A percentile compares a stretch with the other conserved stretches of the same genome.
phyloP scores from a whole-genome alignment of 2,888 invertebrate species.

The Cephus sareptanus region DNA sequence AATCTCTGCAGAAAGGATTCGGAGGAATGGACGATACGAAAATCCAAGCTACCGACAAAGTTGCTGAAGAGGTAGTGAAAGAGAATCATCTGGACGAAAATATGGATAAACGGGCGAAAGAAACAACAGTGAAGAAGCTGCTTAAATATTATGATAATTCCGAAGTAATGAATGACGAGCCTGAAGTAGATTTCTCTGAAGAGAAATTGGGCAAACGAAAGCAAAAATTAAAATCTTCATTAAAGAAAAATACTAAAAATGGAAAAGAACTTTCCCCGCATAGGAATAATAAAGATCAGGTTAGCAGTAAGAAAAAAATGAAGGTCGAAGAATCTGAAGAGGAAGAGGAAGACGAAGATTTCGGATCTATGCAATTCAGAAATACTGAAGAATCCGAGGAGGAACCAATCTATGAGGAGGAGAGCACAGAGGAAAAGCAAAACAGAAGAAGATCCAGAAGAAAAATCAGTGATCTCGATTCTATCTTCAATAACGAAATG shows the following conservation, averaged over 20 bases:
- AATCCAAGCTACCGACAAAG: constrained; percentile 14
- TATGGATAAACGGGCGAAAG: constrained; percentile 25
- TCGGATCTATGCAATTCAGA: constrained; percentile 19
- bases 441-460: constrained; percentile 25
- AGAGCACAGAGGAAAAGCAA: constrained; percentile 19
- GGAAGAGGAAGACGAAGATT: constrained; percentile 9
- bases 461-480: constrained; percentile 14
- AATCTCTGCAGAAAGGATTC: constrained; percentile 21
- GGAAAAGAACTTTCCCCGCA: background rate
- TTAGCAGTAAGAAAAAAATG: background rate
- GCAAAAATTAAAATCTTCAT: background rate
- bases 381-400: constrained; percentile 18
- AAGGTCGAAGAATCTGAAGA: constrained; percentile 8
- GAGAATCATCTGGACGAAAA: constrained; percentile 16
- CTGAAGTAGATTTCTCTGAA: background rate
- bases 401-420: constrained; percentile 7
- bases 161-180: background rate
- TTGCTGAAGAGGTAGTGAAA: constrained; percentile 15
- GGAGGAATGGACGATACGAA: background rate
- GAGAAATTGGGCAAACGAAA: background rate
- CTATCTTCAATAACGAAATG: constrained; percentile 48
- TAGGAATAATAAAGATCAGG: background rate
- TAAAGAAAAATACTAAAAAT: background rate
- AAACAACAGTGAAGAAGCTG: constrained; percentile 25
- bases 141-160: constrained; percentile 30